Base-by-base conservation (phyloP, 2,888 invertebrate species). In the Drosophila infuscata region DNA sequence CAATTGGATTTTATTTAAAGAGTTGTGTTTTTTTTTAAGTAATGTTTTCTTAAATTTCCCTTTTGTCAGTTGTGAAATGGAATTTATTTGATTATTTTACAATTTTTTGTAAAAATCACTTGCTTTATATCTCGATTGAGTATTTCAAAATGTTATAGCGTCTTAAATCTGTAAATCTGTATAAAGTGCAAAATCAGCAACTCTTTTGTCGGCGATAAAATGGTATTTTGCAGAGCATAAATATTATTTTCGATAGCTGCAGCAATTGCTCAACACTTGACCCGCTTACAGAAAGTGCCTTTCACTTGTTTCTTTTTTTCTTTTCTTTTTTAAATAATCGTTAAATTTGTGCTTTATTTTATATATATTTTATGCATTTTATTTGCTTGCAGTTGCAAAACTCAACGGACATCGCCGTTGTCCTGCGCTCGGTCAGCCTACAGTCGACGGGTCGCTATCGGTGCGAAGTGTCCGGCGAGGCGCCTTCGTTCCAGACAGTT, bases 381-480 rank as follows among this genome's bases (percentile, higher is more conserved):
- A n/a, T 69, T 62, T 61, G 30, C 29, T 76, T 70, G 20, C 93
- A 96, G 96, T 92, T 95, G 84, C 94, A 94, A 73, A 95, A 95
- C 91, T 94, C 95, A 5, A 95, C 95, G 72, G 95, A 95, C 67
- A 95, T 94, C 62, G 94, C 95, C 79, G 95, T 96, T 76, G 95
- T 95, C 60, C 94, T 97, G 88, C 94, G 94, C 73, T 95, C 95
- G 20, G 96, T 96, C 70, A 95, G 95, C 79, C 93, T 96, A 86
- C 95, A 95, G 92, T 96, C 96, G 66, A 95, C 96, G 57, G 96
- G 96, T 52, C 94, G 96, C 72, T 96, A 96, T 93, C 94, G 96
- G 77, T 96, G 96, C 91, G 96, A 96, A 93, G 96, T 96, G 76
- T 96, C 96, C 46, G 96, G 96, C 38, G 96, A 96, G 92, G 94